A percentile compares a stretch with the other conserved stretches of the same genome.
Conservation (phyloP, 1,140 invertebrate species). For the Parapsyche elsis region DNA sequence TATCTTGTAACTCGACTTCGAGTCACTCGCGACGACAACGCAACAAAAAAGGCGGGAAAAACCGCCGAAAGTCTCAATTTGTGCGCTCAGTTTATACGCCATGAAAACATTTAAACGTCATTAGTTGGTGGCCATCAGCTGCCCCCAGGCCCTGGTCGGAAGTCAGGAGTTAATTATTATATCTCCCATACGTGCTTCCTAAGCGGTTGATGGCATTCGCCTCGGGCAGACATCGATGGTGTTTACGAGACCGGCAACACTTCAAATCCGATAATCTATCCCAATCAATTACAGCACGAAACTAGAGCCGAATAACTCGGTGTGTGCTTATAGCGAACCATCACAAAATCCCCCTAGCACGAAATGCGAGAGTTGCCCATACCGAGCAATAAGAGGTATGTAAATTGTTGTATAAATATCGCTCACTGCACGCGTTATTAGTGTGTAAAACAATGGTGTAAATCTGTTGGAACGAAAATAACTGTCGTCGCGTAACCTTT, state of each 20-base stretch:
- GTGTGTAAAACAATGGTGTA: too few relatives aligned
- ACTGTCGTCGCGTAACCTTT: neutral
- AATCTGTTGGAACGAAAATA: too few relatives aligned
- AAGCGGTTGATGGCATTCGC: neutral
- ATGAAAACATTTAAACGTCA: neutral
- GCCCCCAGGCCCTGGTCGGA: neutral
- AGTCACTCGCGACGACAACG: neutral
- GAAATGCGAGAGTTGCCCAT: too few relatives aligned
- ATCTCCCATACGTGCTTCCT: slow-evolving; percentile 20
- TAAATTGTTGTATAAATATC: too few relatives aligned
- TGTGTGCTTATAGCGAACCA: too few relatives aligned
- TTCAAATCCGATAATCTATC: neutral
- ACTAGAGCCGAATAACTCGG: too few relatives aligned
- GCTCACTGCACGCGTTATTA: too few relatives aligned
- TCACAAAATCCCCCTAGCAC: too few relatives aligned
- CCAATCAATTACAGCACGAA: neutral
- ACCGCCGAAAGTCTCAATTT: neutral
- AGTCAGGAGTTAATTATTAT: slow-evolving; percentile 18
- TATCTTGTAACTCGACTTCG: slow-evolving; percentile 4
- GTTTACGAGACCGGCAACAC: neutral
- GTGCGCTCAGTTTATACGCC: neutral
- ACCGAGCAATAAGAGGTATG: too few relatives aligned
- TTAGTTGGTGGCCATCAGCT: neutral
- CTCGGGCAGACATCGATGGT: neutral
- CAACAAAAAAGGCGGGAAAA: neutral